Conservation (phyloP, 2,113 vertebrate genomes). For the Falco punctatus region DNA sequence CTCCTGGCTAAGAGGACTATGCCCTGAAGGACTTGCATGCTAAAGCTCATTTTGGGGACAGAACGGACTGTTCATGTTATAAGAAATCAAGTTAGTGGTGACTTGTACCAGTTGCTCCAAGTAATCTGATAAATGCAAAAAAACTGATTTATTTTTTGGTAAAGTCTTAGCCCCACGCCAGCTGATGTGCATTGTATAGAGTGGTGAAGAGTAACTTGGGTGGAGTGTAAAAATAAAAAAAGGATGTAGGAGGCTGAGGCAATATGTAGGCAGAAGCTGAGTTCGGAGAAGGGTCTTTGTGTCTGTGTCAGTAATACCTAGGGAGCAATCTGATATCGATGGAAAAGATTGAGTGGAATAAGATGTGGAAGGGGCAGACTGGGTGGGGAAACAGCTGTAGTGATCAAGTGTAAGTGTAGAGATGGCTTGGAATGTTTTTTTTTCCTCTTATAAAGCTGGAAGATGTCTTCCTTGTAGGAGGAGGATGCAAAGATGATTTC, state of each 20-base stretch:
- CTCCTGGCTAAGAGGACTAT: background rate
- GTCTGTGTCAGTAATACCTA: background rate
- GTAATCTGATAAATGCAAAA: too few relatives aligned
- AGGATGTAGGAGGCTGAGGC: background rate
- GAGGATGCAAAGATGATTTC: background rate
- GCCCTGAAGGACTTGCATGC: background rate
- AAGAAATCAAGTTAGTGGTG: background rate
- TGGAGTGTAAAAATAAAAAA: background rate
- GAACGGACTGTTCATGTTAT: background rate
- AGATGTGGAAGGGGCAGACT: background rate
- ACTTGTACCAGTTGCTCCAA: too few relatives aligned
- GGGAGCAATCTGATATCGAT: background rate
- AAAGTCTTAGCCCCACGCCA: too few relatives aligned
- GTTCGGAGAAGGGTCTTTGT: background rate
- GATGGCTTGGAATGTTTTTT: background rate
- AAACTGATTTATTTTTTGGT: too few relatives aligned
- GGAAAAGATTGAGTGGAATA: background rate
- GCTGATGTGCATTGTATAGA: too few relatives aligned
- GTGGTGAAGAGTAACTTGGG: background rate
- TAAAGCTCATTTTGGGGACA: background rate
- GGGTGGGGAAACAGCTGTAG: background rate
- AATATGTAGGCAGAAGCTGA: background rate
- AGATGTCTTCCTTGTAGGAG: background rate
- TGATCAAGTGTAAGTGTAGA: background rate
- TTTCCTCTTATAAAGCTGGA: background rate